Base-by-base conservation (phyloP, 2,888 invertebrate species). In the Epistrophe grossulariae region DNA sequence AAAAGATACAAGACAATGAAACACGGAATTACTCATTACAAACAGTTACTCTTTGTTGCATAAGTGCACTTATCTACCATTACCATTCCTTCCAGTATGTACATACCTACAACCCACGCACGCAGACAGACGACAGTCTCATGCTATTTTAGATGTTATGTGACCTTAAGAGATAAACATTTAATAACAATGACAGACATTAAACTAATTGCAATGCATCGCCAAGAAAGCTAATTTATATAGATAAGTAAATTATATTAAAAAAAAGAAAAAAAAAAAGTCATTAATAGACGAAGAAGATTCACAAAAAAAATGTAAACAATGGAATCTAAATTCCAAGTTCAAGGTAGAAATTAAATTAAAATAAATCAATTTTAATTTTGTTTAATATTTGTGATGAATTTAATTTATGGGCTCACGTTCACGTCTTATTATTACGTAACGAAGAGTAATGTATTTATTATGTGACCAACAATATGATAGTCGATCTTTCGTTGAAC, bases 271-370 rank as follows among this genome's bases (percentile, higher is more conserved):
- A 76, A 13, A 64, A 28, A 15, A 55, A 24, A 24, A 24, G 3
- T 24, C 3, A 2, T 24, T 24, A 24, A 24, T 24, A 24, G 28
- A 8, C 13, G 31, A n/a, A 28, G 24, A 15, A 9, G 28, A 55
- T 57, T 50, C 35, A 11, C n/a, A 40, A 43, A 43, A 70, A 55
- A n/a, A 28, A 6, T 31, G 8, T 35, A 74, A 62, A 80, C 15
- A 55, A 70, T 40, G 38, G 24, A 50, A 52, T 40, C 24, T 68
- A 59, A 19, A 52, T 80, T 74, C 9, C 48, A 80, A 80, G 80
- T 80, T 80, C 80, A 80, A 74, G 80, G 80, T 52, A 43, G 68
- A 68, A 74, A 80, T 66, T 74, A 80, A 80, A 74, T 74, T 62
- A 80, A 52, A 60, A 70, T 80, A 68, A 80, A 80, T 60, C 74